Evolutionary conservation across 2,888 invertebrate genomes (phyloP).

Genomic region (Cyaniris semiargus): DNA sequence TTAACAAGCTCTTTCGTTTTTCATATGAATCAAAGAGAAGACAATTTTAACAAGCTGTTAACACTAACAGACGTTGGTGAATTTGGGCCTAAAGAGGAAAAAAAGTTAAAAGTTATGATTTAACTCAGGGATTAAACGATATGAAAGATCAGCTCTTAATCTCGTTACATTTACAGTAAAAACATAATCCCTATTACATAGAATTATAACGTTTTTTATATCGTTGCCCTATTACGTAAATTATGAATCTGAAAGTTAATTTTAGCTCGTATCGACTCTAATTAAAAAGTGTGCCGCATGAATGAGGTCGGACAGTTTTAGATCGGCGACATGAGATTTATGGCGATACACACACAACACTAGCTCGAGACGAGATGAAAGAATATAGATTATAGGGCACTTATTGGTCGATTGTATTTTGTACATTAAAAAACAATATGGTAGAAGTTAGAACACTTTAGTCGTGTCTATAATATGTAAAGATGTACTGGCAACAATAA

Average conservation of each 20-base stretch:
- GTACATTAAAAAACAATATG: too few relatives aligned
- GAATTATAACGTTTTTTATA: too few relatives aligned
- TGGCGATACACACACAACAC: slow-evolving; percentile 11
- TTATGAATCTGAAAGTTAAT: background rate
- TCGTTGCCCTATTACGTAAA: slow-evolving; percentile 10
- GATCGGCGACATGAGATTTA: background rate
- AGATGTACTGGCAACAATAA: too few relatives aligned
- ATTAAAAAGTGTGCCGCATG: slow-evolving; percentile 9
- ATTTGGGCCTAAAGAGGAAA: too few relatives aligned
- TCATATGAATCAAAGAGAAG: too few relatives aligned
- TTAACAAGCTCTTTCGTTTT: too few relatives aligned
- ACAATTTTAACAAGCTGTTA: too few relatives aligned
- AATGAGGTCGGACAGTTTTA: background rate
- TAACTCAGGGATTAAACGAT: background rate
- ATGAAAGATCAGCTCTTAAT: background rate
- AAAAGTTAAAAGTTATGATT: background rate
- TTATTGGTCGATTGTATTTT: too few relatives aligned
- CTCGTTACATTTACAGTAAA: background rate
- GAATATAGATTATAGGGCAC: too few relatives aligned
- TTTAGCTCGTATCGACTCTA: background rate
- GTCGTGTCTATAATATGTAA: too few relatives aligned
- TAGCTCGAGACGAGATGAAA: background rate
- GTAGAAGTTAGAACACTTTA: too few relatives aligned
- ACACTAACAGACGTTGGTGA: too few relatives aligned
- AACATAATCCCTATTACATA: slow-evolving; percentile 5